Evolutionary conservation across 2,888 invertebrate species (phyloP), one percentile per base, ranked within the genome.

Genomic region (Ophion slaviceki): DNA sequence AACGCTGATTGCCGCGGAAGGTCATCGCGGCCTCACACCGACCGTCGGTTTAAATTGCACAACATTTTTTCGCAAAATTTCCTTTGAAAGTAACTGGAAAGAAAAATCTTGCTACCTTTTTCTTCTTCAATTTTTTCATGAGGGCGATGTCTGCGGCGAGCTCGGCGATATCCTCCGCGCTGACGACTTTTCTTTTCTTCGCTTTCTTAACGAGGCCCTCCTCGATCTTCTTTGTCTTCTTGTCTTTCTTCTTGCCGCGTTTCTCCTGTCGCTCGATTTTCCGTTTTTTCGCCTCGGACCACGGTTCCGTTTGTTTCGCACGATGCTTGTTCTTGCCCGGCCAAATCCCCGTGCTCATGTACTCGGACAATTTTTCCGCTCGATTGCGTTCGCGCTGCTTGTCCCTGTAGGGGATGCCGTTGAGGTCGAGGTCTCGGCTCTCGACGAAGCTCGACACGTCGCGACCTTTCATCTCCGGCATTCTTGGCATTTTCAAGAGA

Each of bases 401-500:
- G 92, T 99, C 97, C 92, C 95, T 96, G 91, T 98, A 99, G 0
- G 96, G 95, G 88, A 99, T 96, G 40, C 95, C 94, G 92, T 97
- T 97, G 20, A 96, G 94, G 93, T 99, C 97, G 7, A 98, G 94
- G 57, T 96, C 92, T 2, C 11, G 10, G 5, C 95, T 95, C 93
- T 96, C 93, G 28, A 94, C 91, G 91, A 97, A 97, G 74, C 94
- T 94, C 0, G 94, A 93, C 0, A 95, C 89, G 28, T 95, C 95
- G 85, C 94, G 94, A 61, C 96, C 96, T 92, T 97, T 98, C 2
- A 99, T 94, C 94, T 99, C 99, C 0, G 99, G 99, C 99, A 99
- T 99, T 91, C 97, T 96, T 0, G 99, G 99, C 90, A 99, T 95
- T 90, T 97, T 97, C 0, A 99, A 94, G 0, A 99, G 95, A 0